phyloP scores from a whole-genome alignment of 2,797 vertebrate species.

The Rhyacichthys aspro region DNA sequence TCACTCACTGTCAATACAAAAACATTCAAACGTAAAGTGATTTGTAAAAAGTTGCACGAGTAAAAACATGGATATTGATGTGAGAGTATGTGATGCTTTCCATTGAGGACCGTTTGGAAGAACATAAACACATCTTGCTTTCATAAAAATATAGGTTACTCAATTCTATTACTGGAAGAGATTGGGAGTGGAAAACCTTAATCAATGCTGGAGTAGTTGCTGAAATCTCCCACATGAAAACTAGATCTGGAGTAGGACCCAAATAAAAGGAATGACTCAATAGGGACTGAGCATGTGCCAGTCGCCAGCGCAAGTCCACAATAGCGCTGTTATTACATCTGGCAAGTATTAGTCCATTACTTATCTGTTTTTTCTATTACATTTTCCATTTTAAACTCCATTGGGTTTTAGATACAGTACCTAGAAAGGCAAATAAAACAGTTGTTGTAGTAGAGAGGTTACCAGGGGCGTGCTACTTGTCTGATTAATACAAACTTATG shows the following conservation, averaged over 20 bases:
- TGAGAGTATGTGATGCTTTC: constrained; percentile 12
- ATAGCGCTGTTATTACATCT: constrained; percentile 34
- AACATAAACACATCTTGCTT: constrained; percentile 17
- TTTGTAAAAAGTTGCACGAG: constrained; percentile 9
- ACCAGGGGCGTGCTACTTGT: constrained; percentile 3
- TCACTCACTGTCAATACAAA: constrained; percentile 33
- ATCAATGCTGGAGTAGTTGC: constrained; percentile 17
- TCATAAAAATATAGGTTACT: constrained; percentile 39
- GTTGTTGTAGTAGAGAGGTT: constrained; percentile 15
- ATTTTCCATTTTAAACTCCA: constrained; percentile 3
- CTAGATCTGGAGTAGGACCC: constrained; percentile 36
- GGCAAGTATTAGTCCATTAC: constrained; percentile 29
- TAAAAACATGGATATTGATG: constrained; percentile 9
- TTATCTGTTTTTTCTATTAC: constrained; percentile 44
- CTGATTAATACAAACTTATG: constrained; percentile 10
- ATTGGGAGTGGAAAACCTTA: constrained; percentile 28
- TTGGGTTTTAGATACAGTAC: not conserved
- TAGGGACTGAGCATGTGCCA: constrained; percentile 23
- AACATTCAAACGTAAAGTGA: constrained; percentile 8
- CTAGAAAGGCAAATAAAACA: constrained; percentile 18
- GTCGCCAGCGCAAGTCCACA: constrained; percentile 9
- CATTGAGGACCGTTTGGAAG: constrained; percentile 11
- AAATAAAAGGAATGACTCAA: constrained; percentile 53
- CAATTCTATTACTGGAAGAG: constrained; percentile 26
- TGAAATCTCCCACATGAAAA: constrained; percentile 24